Conservation (phyloP, 23 tunicate species). For the Ciona savignyi region DNA sequence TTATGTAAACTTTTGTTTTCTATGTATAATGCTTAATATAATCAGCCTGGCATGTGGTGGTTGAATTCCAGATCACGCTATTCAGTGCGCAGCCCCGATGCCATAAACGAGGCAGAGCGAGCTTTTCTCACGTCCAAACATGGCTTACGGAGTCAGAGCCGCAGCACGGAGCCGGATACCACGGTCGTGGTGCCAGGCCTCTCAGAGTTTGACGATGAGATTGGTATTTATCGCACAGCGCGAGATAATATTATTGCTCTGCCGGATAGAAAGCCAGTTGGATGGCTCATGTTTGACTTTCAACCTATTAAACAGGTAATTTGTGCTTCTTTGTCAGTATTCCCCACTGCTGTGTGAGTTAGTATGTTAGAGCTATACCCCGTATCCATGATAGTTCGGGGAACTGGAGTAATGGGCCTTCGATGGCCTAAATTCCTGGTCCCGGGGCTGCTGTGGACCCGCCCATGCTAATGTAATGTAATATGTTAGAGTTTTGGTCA, state of each 20-base stretch:
- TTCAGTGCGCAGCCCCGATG: constrained; percentile 65
- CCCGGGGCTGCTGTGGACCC: no score
- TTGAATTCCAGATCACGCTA: constrained; percentile 44
- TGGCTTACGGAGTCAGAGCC: constrained; percentile 9
- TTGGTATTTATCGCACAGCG: constrained; percentile 58
- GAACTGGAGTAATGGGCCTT: no score
- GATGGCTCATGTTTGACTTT: constrained; percentile 75
- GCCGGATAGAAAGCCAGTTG: constrained; percentile 61
- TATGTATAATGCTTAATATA: no score
- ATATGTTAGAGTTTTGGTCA: no score
- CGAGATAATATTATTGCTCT: constrained; percentile 61
- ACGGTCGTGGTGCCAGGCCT: constrained; percentile 64
- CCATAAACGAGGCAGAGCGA: constrained; percentile 79
- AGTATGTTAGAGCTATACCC: no score
- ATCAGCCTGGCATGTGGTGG: no score
- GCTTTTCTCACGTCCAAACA: constrained; percentile 68
- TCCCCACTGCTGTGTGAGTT: no score
- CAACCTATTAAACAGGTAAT: constrained; percentile 89
- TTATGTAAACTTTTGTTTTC: no score
- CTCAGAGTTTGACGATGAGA: constrained; percentile 83
- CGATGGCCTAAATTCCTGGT: no score
- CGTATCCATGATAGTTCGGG: no score
- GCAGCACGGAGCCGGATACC: constrained; percentile 21
- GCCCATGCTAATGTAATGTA: no score
- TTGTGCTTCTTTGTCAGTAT: no score